phyloP scores from a whole-genome alignment of 2,113 vertebrate genomes.

The Eretmochelys imbricata region DNA sequence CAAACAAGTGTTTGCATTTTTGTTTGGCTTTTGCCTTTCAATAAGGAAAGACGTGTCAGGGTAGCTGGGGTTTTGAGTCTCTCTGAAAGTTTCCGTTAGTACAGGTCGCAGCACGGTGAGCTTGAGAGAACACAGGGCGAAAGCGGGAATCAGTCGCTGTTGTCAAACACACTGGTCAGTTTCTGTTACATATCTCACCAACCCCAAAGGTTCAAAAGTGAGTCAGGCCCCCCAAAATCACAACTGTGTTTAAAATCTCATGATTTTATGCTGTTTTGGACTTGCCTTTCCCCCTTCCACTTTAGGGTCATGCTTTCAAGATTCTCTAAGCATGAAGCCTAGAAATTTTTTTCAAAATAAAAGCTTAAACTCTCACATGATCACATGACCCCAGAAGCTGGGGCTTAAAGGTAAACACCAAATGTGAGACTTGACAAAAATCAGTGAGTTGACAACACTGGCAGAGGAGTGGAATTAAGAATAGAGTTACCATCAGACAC shows the following conservation, averaged over 20 bases:
- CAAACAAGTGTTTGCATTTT: not conserved
- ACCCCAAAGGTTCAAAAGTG: not conserved
- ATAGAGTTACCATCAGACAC: not conserved
- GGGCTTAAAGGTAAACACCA: not conserved
- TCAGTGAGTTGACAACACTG: not conserved
- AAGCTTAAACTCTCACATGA: not conserved
- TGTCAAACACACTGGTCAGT: not conserved
- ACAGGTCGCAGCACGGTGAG: not conserved
- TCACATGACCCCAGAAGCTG: not conserved
- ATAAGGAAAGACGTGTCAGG: not conserved
- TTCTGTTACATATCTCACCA: not conserved
- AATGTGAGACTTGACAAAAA: not conserved
- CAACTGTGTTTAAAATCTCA: no score
- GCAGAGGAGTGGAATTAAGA: no score
- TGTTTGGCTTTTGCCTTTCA: slow-evolving; percentile 41
- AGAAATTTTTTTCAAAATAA: not conserved
- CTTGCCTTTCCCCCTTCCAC: not conserved
- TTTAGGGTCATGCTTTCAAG: not conserved
- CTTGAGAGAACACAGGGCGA: not conserved
- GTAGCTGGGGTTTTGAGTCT: not conserved
- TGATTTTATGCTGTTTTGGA: no score
- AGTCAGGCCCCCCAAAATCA: not conserved
- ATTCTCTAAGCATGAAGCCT: not conserved
- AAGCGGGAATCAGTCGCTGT: not conserved
- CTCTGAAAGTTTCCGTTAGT: not conserved